Base-by-base conservation (phyloP, 2,797 vertebrate species). In the Myotis planiceps region DNA sequence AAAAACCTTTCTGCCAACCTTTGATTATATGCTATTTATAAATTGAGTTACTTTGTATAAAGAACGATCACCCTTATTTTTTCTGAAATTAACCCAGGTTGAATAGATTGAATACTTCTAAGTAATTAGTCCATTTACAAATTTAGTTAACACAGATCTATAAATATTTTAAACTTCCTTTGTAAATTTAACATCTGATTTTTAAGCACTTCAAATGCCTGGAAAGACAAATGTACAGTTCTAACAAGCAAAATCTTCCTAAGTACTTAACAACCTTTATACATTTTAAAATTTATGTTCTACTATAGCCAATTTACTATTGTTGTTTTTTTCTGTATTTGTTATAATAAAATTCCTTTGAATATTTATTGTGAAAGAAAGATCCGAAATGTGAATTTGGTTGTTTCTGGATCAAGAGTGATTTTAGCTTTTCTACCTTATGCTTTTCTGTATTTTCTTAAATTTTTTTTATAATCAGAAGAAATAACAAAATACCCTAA, bases 391-490 rank as follows among this genome's bases (percentile, higher is more conserved):
- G 29, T 42, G 66, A 68, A 80, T 45, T 60, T 74, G 23, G 10
- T 78, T 68, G 58, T 79, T 6, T 60, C 55, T 32, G 29, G 39
- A 74, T 79, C 25, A 92, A 88, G 21, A 51, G 19, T 80, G 37
- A 79, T 88, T 83, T 80, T 92, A 68, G 63, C 27, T 86, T 82
- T 63, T 81, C 60, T 86, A 19, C 16, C 14, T 92, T 78, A 45
- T 45, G n/a, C 14, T 92, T 94, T 80, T 79, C 72, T 88, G 23
- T 51, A 45, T 88, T 93, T 93, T 79, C 42, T 72, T 81, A 37
- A 65, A 27, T 53, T 76, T 84, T 86, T 86, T 85, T 63, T 39
- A 80, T 84, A 80, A 68, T 66, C 55, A 83, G 68, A 91, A 88
- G 66, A 90, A 84, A 39, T 14, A 79, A 45, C 6, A 18, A 71